Evolutionary conservation across 2,113 vertebrate genomes (phyloP), one percentile per base, ranked within the genome.

Genomic region (Otis tarda): DNA sequence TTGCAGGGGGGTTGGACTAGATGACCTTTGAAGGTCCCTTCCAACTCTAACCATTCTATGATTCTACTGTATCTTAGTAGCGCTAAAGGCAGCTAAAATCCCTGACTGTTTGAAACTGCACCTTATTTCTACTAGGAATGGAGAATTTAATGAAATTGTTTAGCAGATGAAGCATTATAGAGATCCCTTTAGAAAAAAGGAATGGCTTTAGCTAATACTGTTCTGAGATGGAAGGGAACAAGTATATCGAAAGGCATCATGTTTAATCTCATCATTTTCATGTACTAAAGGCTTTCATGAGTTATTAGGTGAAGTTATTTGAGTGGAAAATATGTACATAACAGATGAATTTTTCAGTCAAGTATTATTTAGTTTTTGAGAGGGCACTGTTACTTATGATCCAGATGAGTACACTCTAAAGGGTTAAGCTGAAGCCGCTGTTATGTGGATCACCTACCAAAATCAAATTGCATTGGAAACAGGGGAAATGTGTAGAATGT

Each of bases 381-480:
- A 94, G 83, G 78, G 41, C 87, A 83, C 52, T 3, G 41, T 94
- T 97, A 57, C 59, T 95, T 61, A 31, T 76, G 91, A 91, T 89
- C 84, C 90, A 94, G 82, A 74, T 75, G 61, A 81, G 78, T 92
- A 75, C 65, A 43, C n/a, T 91, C 83, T 88, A 21, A 95, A 89
- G 86, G 89, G 83, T 97, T 96, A 97, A 96, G 87, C 92, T 95
- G 95, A 89, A 97, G 85, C 49, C 56, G 81, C 94, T 83, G 94
- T 87, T 89, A 21, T 1, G 82, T 60, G 68, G 90, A 90, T 67
- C 75, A 93, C 31, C 61, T 41, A 68, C 57, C 24, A 70, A 93
- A 91, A 93, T 76, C 60, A 71, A 78, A 61, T 69, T 60, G 23
- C 4, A 1, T 4, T 45, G 17, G 43, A 90, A 89, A 75, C 6